A percentile compares a stretch with the other conserved stretches of the same genome.
These are phyloP conservation scores for Myotis myotis DNA, from an alignment of 2,797 vertebrate genomes.

Conservation along the genomic window DNA sequence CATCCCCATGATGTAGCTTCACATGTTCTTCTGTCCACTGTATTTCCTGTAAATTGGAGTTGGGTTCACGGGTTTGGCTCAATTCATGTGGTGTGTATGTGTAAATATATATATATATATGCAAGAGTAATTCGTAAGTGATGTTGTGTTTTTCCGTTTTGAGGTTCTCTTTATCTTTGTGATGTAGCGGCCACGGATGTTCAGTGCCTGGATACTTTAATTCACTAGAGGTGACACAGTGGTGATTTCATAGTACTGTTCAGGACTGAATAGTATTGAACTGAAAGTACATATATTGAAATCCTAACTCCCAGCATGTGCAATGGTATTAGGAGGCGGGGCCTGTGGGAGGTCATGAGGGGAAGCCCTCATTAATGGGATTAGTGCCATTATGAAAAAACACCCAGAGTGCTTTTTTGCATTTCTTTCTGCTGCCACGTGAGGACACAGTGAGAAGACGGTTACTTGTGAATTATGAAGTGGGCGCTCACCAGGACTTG, in stretches of 20 bases:
- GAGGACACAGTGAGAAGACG: background rate
- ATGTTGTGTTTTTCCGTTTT: background rate
- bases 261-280: background rate
- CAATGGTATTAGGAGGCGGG: background rate
- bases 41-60: background rate
- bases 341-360: background rate
- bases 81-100: background rate
- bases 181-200: background rate
- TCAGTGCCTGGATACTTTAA: background rate
- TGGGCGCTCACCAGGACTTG: background rate
- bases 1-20: background rate
- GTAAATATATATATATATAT: background rate
- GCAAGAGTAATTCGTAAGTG: background rate
- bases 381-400: background rate
- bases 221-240: background rate
- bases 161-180: background rate
- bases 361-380: background rate
- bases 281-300: background rate
- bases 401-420: background rate
- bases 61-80: background rate
- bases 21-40: background rate
- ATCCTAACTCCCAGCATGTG: background rate
- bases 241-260: background rate
- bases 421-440: background rate
- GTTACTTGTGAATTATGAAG: background rate